Percentiles rank a stretch among this genome's conserved stretches.
phyloP scores from a whole-genome alignment of 2,797 vertebrate species.

The Sebastes taczanowskii region DNA sequence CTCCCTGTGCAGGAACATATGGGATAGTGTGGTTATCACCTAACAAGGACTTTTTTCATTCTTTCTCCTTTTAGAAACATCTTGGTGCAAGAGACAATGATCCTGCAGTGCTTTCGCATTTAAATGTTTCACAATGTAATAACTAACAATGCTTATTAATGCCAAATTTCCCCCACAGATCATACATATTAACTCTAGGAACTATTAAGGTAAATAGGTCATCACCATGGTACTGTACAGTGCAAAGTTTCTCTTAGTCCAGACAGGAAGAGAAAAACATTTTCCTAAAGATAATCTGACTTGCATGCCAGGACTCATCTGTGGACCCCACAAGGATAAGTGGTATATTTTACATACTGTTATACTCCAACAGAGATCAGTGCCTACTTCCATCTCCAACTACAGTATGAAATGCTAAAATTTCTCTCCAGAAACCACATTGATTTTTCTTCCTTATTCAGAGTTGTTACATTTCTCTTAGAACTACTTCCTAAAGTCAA shows the following conservation, averaged over 20 bases:
- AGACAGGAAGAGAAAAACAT: background rate
- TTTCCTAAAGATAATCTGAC: background rate
- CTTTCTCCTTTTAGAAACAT: background rate
- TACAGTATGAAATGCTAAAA: background rate
- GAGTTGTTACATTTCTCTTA: background rate
- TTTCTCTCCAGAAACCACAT: background rate
- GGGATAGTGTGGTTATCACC: background rate
- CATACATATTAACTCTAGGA: background rate
- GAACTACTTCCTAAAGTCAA: background rate
- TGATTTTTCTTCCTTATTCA: background rate
- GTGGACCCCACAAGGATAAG: background rate
- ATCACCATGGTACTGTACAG: background rate
- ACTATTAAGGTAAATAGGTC: background rate
- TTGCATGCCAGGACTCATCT: background rate
- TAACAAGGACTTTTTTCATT: background rate
- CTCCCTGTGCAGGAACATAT: background rate
- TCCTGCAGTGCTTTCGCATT: background rate
- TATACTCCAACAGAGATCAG: background rate
- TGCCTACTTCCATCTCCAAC: background rate
- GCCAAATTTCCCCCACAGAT: background rate
- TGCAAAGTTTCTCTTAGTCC: background rate
- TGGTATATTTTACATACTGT: background rate
- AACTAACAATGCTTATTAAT: background rate
- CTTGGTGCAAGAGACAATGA: background rate
- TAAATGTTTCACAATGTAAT: background rate